phyloP scores from a whole-genome alignment of 2,797 vertebrate species.

The Enteromius paludinosus region DNA sequence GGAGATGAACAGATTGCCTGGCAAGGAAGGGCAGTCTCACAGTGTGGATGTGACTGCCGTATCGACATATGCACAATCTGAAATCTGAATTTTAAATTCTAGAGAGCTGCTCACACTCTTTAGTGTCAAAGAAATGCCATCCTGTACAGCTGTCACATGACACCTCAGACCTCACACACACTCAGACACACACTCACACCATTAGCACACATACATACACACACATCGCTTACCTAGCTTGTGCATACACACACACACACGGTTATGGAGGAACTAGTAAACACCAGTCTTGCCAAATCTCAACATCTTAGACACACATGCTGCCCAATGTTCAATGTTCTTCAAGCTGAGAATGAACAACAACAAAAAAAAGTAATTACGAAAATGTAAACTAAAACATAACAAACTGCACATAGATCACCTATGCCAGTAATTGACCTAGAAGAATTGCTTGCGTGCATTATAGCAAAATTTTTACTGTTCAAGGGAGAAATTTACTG shows the following conservation, averaged over 20 bases:
- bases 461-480: neutral
- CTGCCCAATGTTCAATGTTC: conserved; percentile 5
- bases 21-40: conserved; percentile 52
- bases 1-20: conserved; percentile 68
- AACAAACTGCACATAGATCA: neutral
- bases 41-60: conserved; percentile 63
- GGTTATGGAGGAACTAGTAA: conserved; percentile 30
- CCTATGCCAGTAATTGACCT: neutral
- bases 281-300: conserved; percentile 41
- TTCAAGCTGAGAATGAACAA: neutral
- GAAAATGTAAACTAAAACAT: neutral
- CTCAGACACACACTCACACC: conserved; percentile 33
- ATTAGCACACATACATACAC: conserved; percentile 37
- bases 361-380: neutral
- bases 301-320: conserved; percentile 41
- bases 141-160: conserved; percentile 79
- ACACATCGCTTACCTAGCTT: conserved; percentile 27
- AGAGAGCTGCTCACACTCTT: conserved; percentile 77
- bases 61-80: conserved; percentile 72
- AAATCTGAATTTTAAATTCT: conserved; percentile 79
- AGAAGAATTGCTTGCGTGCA: neutral
- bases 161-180: conserved; percentile 69
- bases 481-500: neutral
- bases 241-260: conserved; percentile 9
- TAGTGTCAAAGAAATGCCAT: conserved; percentile 77